phyloP scores from a whole-genome alignment of 2,797 vertebrate genomes.

The Schizothorax lantsangensis region DNA sequence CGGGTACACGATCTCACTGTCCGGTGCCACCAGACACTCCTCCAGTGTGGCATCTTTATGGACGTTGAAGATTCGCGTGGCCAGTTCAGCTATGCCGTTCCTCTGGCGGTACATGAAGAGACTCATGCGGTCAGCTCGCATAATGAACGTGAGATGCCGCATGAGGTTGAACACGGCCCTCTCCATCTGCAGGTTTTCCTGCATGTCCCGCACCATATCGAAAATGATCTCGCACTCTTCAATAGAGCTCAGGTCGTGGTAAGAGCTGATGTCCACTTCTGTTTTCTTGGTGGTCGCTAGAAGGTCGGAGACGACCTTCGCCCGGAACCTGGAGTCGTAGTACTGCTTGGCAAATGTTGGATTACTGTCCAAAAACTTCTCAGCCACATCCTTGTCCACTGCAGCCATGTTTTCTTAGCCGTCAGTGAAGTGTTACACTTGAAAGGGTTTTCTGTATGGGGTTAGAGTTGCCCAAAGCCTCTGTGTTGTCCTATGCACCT shows the following conservation, averaged over 20 bases:
- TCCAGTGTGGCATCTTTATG: conserved; percentile 81
- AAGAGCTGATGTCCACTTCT: conserved; percentile 74
- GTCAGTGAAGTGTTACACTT: conserved; percentile 28
- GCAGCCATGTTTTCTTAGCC: conserved; percentile 70
- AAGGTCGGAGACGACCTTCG: conserved; percentile 81
- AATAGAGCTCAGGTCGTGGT: conserved; percentile 75
- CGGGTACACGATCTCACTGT: conserved; percentile 90
- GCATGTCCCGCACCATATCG: conserved; percentile 86
- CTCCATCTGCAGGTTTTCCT: conserved; percentile 88
- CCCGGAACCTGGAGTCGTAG: conserved; percentile 80
- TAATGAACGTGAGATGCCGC: conserved; percentile 84
- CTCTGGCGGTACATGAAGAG: conserved; percentile 90
- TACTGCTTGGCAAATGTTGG: conserved; percentile 86
- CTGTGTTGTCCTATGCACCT: conserved; percentile 52
- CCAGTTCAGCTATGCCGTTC: conserved; percentile 87
- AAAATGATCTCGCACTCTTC: conserved; percentile 91
- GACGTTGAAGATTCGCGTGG: conserved; percentile 88
- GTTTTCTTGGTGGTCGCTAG: conserved; percentile 75
- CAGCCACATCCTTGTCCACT: conserved; percentile 81
- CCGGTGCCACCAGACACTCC: conserved; percentile 85
- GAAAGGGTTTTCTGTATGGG: conserved; percentile 46
- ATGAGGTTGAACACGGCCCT: conserved; percentile 85
- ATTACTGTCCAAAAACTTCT: conserved; percentile 88
- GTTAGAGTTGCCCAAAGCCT: conserved; percentile 28
- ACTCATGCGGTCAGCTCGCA: conserved; percentile 86